Base-by-base conservation (phyloP, 2,888 invertebrate species). In the Acanthosepion pharaonis region DNA sequence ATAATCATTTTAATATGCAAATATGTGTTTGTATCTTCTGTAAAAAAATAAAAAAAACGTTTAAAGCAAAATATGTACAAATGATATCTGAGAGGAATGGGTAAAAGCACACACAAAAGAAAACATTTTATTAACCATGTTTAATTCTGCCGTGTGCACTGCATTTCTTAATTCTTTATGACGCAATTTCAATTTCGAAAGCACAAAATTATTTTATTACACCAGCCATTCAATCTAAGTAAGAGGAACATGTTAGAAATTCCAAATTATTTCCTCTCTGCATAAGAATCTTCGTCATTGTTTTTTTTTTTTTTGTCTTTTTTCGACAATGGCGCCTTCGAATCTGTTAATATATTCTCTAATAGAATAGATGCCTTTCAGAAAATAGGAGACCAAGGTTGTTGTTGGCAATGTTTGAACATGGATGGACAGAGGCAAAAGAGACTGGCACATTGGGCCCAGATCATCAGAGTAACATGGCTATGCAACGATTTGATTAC, bases 381-480 rank as follows among this genome's bases (percentile, higher is more conserved):
- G 78, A 78, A 78, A n/a, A 15, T 15, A 78, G 78, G 15, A 78
- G 11, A n/a, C 78, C 78, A 78, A n/a, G n/a, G 78, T 78, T 78
- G 78, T 78, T 78, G 78, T 78, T 78, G n/a, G n/a, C 78, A 78
- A 78, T 78, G 78, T 78, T 78, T 78, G 78, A 78, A 78, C 78
- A 78, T 18, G n/a, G 78, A 78, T 78, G 78, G 78, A 78, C 78
- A 78, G n/a, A n/a, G 78, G 78, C 78, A 33, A n/a, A 15, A 78
- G 28, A 28, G 18, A 78, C n/a, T 78, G n/a, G 15, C 78, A 78
- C 78, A 33, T 5, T 33, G n/a, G n/a, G n/a, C 15, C n/a, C 78
- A 78, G 78, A 78, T 78, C n/a, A 11, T n/a, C n/a, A n/a, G 15
- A 9, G n/a, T 33, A 33, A n/a, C 78, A n/a, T 33, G n/a, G 78